phyloP scores from a whole-genome alignment of 2,888 invertebrate species.

The Hydroisotoma schaefferi region DNA sequence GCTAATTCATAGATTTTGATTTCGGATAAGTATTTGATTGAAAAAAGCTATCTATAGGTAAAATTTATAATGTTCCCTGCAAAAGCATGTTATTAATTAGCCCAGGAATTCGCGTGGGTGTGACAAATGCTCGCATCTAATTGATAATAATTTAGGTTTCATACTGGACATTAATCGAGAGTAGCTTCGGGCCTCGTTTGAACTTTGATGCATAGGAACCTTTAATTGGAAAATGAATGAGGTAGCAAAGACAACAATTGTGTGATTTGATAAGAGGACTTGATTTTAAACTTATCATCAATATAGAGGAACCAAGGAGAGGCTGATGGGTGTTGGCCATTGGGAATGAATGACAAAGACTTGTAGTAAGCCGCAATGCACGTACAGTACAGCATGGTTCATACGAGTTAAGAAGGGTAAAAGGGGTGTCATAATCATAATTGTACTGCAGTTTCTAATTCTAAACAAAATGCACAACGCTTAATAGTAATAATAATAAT shows the following conservation, averaged over 20 bases:
- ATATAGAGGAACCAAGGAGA: constrained; percentile 6
- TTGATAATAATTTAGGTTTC: too few relatives aligned
- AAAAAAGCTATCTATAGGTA: too few relatives aligned
- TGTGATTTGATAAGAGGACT: neutral
- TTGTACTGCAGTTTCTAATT: neutral
- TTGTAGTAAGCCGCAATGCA: constrained; percentile 6
- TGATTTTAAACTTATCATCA: neutral
- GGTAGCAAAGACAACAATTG: neutral
- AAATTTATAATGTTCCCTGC: too few relatives aligned
- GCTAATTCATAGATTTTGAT: too few relatives aligned
- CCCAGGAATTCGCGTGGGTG: too few relatives aligned
- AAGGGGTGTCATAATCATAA: constrained; percentile 7
- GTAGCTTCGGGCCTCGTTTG: too few relatives aligned
- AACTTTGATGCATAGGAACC: too few relatives aligned
- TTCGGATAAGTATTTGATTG: too few relatives aligned
- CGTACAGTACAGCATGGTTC: neutral
- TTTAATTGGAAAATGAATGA: neutral
- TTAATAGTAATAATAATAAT: neutral
- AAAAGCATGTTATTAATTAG: too few relatives aligned
- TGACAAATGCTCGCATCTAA: too few relatives aligned
- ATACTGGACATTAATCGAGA: too few relatives aligned
- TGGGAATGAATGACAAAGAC: neutral
- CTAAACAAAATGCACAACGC: constrained; percentile 2
- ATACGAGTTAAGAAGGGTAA: neutral
- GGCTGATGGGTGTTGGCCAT: constrained; percentile 15